phyloP scores from a whole-genome alignment of 2,888 invertebrate species.

The Yponomeuta cagnagella region DNA sequence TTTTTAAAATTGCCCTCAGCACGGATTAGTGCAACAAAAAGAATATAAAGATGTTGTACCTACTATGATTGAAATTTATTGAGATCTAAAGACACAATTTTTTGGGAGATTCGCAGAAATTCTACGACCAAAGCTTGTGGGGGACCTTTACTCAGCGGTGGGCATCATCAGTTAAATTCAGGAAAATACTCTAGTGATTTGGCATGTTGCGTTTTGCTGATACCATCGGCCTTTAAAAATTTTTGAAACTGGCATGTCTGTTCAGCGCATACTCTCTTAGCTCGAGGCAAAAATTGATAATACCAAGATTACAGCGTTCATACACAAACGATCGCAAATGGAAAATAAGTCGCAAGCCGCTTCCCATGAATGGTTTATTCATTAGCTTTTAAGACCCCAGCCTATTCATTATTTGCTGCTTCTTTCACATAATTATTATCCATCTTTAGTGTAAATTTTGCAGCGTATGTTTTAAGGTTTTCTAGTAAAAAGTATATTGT shows the following conservation, averaged over 20 bases:
- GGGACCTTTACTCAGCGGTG: too few relatives aligned
- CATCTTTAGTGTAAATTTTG: constrained; percentile 12
- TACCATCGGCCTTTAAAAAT: too few relatives aligned
- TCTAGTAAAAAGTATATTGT: constrained; percentile 3
- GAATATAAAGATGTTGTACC: too few relatives aligned
- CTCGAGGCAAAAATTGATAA: constrained; percentile 18
- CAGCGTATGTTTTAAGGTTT: not conserved
- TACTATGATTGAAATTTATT: too few relatives aligned
- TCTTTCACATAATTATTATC: constrained; percentile 13
- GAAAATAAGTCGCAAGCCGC: constrained; percentile 18
- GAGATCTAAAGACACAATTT: too few relatives aligned
- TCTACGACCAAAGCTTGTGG: too few relatives aligned
- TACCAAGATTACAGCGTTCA: constrained; percentile 19
- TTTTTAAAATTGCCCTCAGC: too few relatives aligned
- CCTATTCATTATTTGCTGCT: constrained; percentile 12
- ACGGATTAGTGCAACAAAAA: too few relatives aligned
- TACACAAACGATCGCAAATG: constrained; percentile 18
- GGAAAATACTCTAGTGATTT: too few relatives aligned
- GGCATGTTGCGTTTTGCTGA: too few relatives aligned
- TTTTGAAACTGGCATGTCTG: not conserved
- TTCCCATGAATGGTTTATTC: constrained; percentile 19
- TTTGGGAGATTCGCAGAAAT: too few relatives aligned
- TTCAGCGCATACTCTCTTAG: not conserved
- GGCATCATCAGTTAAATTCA: too few relatives aligned
- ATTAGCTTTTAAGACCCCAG: constrained; percentile 17